Evolutionary conservation across 2,888 invertebrate species (phyloP).

Genomic region (Volucella inflata): DNA sequence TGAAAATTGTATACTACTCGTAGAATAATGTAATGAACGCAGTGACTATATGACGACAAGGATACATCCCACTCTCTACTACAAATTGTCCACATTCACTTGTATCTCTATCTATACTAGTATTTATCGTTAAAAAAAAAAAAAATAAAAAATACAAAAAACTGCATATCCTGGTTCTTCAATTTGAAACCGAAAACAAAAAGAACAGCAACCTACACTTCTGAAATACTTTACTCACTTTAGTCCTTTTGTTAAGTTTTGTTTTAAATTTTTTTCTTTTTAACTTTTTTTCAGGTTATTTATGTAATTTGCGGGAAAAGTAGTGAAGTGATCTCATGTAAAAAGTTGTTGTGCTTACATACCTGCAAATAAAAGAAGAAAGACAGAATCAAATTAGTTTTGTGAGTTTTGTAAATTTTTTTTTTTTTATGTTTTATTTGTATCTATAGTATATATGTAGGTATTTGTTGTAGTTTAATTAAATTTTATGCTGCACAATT

Average conservation of each 20-base stretch:
- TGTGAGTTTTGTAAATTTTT: conserved; percentile 18
- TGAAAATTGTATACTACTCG: conserved; percentile 68
- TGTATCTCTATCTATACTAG: conserved; percentile 24
- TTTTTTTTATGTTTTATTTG: conserved; percentile 2
- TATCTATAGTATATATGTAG: too few relatives aligned
- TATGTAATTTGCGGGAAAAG: conserved; percentile 69
- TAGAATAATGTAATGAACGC: conserved; percentile 72
- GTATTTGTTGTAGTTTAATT: conserved; percentile 54
- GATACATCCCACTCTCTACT: too few relatives aligned
- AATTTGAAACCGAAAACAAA: conserved; percentile 1
- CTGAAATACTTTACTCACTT: conserved; percentile 74
- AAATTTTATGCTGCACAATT: conserved; percentile 51
- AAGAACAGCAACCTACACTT: conserved; percentile 70
- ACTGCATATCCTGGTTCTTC: conserved; percentile 40
- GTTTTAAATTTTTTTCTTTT: conserved; percentile 37
- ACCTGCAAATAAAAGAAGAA: conserved; percentile 67
- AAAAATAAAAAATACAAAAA: conserved; percentile 29
- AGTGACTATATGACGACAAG: conserved; percentile 34
- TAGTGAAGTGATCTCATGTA: conserved; percentile 65
- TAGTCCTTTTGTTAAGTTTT: conserved; percentile 59
- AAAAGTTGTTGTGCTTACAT: conserved; percentile 67
- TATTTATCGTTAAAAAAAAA: conserved; percentile 34
- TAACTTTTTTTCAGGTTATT: conserved; percentile 42
- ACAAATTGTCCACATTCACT: conserved; percentile 8
- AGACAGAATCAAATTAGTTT: conserved; percentile 68